These are phyloP conservation scores for Capreolus pygargus DNA, from an alignment of 2,113 vertebrate species.

Conservation along the genomic window DNA sequence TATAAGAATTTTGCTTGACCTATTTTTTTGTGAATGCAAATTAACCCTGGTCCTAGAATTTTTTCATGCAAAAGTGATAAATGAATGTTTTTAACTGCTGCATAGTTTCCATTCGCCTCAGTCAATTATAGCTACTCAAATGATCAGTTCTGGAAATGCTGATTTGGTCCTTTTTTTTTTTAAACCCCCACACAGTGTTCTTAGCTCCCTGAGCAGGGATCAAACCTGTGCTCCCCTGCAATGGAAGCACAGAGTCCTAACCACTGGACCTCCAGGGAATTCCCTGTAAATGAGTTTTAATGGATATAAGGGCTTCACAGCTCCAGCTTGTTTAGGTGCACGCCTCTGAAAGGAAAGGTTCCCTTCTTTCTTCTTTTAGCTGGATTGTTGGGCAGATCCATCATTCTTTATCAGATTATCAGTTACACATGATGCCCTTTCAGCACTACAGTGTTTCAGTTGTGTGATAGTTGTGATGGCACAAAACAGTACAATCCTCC, in stretches of 20 bases:
- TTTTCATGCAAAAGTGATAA: neutral
- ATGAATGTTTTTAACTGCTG: neutral
- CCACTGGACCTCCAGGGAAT: neutral
- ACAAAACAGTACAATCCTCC: neutral
- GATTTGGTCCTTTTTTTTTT: neutral
- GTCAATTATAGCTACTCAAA: neutral
- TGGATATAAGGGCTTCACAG: neutral
- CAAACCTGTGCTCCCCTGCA: neutral
- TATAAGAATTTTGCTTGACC: neutral
- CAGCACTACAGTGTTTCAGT: neutral
- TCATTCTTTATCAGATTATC: neutral
- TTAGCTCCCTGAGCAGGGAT: neutral
- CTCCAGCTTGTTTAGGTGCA: neutral
- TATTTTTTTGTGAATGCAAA: conserved; percentile 7
- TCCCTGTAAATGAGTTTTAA: neutral
- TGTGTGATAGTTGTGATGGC: neutral
- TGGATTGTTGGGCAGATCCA: neutral
- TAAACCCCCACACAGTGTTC: rapidly evolving
- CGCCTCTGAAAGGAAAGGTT: neutral
- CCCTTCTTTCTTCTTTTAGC: neutral
- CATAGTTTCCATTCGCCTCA: neutral
- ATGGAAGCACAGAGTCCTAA: neutral
- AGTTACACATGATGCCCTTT: neutral
- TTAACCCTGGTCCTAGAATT: neutral
- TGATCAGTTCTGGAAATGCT: neutral